Evolutionary conservation across 2,888 invertebrate species (phyloP).

Genomic region (Apodemia hepburni): DNA sequence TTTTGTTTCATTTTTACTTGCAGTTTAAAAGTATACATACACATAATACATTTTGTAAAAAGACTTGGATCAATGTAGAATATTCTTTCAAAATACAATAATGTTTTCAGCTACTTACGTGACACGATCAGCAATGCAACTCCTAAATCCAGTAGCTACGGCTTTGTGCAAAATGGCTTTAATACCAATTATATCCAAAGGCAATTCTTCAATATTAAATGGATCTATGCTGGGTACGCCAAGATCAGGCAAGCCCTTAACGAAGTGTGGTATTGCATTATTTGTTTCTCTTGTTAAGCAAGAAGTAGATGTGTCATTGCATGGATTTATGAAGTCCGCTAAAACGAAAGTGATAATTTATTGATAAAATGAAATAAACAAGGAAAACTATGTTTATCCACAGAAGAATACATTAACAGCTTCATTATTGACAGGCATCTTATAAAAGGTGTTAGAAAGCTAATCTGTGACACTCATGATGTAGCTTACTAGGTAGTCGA

Average conservation of each 20-base stretch:
- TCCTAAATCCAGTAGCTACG: constrained; percentile 42
- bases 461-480: no score
- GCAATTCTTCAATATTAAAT: constrained; percentile 43
- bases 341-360: constrained; percentile 25
- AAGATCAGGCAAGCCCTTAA: constrained; percentile 57
- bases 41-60: no score
- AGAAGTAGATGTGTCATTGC: constrained; percentile 50
- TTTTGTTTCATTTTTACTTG: no score
- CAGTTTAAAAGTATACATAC: no score
- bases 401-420: no score
- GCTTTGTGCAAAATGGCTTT: constrained; percentile 43
- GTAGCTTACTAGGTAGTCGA: no score
- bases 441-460: no score
- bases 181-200: constrained; percentile 45
- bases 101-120: constrained; percentile 36
- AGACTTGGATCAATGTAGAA: neutral
- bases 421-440: no score
- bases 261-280: constrained; percentile 59
- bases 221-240: constrained; percentile 48
- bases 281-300: constrained; percentile 60
- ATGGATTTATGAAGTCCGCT: constrained; percentile 68
- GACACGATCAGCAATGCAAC: constrained; percentile 48
- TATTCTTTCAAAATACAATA: neutral
- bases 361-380: neutral
- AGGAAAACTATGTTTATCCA: no score